phyloP scores from a whole-genome alignment of 2,113 vertebrate genomes.

The Puma concolor region DNA sequence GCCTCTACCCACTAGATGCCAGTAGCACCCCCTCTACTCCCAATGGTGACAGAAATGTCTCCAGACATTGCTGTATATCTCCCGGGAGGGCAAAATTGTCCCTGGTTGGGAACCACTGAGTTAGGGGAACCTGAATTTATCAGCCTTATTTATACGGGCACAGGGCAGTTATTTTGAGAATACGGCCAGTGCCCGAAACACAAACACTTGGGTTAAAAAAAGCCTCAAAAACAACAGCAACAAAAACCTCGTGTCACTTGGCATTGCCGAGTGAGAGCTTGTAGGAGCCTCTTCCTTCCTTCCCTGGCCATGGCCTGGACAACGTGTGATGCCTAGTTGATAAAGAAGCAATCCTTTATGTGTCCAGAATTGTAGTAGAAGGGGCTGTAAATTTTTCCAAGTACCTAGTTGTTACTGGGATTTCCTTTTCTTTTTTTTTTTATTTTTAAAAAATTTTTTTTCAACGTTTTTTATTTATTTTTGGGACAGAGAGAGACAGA shows the following conservation, averaged over 20 bases:
- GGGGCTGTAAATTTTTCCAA: not conserved
- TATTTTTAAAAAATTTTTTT: too few species aligned
- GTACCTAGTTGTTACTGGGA: not conserved
- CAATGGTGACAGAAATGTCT: not conserved
- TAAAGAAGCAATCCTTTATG: not conserved
- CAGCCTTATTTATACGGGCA: not conserved
- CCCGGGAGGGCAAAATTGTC: not conserved
- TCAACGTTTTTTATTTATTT: too few species aligned
- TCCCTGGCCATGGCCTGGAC: not conserved
- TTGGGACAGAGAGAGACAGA: too few species aligned
- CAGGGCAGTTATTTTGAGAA: not conserved
- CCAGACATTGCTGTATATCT: not conserved
- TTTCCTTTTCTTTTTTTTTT: not conserved
- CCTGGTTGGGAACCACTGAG: not conserved
- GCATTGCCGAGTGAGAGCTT: not conserved
- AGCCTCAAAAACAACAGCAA: not conserved
- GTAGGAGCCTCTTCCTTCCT: not conserved
- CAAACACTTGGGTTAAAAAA: not conserved
- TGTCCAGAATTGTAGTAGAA: not conserved
- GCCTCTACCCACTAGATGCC: slow-evolving; percentile 13
- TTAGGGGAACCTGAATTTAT: not conserved
- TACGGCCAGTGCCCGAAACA: not conserved
- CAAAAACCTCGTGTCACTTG: not conserved
- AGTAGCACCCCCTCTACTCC: not conserved
- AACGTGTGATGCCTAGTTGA: not conserved